Conservation (phyloP, 1,140 invertebrate genomes). For the Rhagoletis zephyria region DNA sequence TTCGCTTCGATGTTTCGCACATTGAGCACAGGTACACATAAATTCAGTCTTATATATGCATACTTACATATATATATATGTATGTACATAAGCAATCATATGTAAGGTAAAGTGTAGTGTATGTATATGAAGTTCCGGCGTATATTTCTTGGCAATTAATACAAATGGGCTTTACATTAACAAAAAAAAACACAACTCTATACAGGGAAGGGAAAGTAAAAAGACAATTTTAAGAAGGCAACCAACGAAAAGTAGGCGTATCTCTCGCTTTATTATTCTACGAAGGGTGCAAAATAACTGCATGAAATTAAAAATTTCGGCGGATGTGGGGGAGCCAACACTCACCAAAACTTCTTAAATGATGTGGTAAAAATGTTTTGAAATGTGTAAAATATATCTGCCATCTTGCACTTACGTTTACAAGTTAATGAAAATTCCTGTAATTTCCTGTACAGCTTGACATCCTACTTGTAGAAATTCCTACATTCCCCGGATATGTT, state of each 20-base stretch:
- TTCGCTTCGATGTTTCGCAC: neutral
- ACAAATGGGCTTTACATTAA: neutral
- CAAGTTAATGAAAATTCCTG: neutral
- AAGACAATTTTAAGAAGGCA: neutral
- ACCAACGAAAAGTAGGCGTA: neutral
- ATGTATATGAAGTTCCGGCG: neutral
- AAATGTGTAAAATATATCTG: neutral
- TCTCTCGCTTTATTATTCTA: neutral
- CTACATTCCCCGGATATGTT: constrained; percentile 5
- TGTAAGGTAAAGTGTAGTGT: neutral
- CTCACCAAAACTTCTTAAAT: neutral
- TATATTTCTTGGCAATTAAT: neutral
- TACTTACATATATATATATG: too few relatives aligned
- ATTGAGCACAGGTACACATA: neutral
- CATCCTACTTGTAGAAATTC: neutral
- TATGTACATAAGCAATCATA: constrained; percentile 18
- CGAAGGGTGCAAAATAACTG: neutral
- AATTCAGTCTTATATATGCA: too few relatives aligned
- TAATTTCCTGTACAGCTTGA: neutral
- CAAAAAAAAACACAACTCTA: neutral
- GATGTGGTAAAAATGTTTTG: neutral
- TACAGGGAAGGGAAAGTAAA: neutral
- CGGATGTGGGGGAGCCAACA: neutral
- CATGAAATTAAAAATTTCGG: neutral
- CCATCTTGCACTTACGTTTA: neutral